Evolutionary conservation across 2,113 vertebrate genomes (phyloP).

Genomic region (Gorsachius goisagi): DNA sequence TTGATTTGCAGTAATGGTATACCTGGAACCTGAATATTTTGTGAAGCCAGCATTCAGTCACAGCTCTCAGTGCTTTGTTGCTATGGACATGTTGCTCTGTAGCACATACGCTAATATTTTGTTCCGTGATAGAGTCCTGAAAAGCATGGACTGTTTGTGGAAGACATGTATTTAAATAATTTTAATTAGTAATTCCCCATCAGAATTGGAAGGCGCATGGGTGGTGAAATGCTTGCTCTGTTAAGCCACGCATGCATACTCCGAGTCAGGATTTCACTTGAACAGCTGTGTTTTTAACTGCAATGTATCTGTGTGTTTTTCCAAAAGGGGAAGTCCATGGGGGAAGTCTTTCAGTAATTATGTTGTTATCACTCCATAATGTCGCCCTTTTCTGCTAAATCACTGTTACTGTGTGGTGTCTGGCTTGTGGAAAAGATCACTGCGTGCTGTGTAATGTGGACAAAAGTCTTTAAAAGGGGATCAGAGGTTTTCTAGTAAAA

Average conservation of each 20-base stretch:
- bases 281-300: background rate
- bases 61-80: background rate
- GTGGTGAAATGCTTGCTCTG: background rate
- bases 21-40: background rate
- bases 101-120: background rate
- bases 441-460: background rate
- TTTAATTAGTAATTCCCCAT: background rate
- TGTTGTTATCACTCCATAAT: background rate
- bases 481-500: background rate
- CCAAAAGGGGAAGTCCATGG: background rate
- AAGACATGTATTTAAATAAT: background rate
- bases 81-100: background rate
- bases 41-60: background rate
- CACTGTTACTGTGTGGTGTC: rapidly evolving
- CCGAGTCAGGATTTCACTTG: background rate
- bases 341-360: background rate
- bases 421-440: rapidly evolving
- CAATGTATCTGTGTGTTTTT: background rate
- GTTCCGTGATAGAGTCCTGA: background rate
- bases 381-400: background rate
- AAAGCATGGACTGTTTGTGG: background rate
- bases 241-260: background rate
- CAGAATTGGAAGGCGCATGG: background rate
- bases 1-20: background rate
- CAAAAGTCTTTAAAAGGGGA: background rate